Evolutionary conservation across 2,113 vertebrate species (phyloP), one percentile per base, ranked within the genome.

Genomic region (Pipra filicauda): DNA sequence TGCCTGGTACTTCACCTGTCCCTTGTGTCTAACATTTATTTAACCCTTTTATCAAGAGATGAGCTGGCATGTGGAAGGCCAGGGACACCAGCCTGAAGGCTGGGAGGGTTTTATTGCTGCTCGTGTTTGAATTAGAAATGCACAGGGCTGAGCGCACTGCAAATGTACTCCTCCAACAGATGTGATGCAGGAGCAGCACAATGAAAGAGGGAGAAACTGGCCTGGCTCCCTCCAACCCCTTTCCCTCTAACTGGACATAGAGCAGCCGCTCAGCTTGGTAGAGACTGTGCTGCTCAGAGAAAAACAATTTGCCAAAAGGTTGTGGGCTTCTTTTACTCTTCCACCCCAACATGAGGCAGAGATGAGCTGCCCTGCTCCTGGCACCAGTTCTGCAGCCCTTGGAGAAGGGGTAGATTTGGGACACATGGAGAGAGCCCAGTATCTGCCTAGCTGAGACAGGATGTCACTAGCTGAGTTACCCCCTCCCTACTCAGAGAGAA

Each of bases 281-380:
- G 35, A 81, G 13, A 15, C 1, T 0, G 0, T 37, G 59, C 12
- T 91, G 28, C 69, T 74, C 11, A 41, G 59, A 19, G 64, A 82
- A 75, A 9, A 27, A 39, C 13, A 33, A 2, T 27, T 78, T 87
- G 82, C 33, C 7, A 33, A 35, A 51, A 43, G 4, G 4, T 6
- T 48, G 37, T 3, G 1, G 33, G 6, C 16, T 72, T 43, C 48
- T 94, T 93, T 78, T 85, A 35, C 12, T 64, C 33, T 78, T 75
- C 19, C 3, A 81, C 27, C 12, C 24, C 61, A 67, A 11, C 16
- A 30, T 0, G 1, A 44, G 27, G 70, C 27, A 67, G 77, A 87
- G 39, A 16, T 24, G 21, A 87, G 51, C 48, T 62, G 55, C 23
- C 12, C 21, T 69, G 18, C 15, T 69, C 7, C 74, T 88, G 54